Evolutionary conservation across 1,140 invertebrate species (phyloP).

Genomic region (Sinella curviseta): DNA sequence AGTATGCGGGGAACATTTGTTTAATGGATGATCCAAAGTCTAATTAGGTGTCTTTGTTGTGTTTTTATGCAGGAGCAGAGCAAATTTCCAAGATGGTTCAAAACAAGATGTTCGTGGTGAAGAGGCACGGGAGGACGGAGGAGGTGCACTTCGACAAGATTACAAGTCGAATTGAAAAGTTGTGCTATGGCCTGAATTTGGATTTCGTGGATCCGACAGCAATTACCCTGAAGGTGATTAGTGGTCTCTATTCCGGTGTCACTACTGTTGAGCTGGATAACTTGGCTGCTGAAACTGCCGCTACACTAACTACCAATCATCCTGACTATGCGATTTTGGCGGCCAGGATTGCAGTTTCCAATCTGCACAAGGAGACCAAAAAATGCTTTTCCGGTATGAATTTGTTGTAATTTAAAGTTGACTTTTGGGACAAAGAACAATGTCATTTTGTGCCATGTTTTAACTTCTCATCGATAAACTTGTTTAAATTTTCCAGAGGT

Average conservation of each 20-base stretch:
- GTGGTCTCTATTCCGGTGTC: slow-evolving; percentile 90
- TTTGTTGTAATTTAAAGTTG: slow-evolving; percentile 31
- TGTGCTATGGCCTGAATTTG: slow-evolving; percentile 93
- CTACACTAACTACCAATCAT: slow-evolving; percentile 93
- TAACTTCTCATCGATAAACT: not conserved
- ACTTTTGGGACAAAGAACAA: too few relatives aligned
- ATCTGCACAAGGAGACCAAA: slow-evolving; percentile 95
- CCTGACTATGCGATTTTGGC: slow-evolving; percentile 96
- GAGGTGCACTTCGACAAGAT: slow-evolving; percentile 97
- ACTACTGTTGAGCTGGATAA: slow-evolving; percentile 96
- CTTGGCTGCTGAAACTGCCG: slow-evolving; percentile 93
- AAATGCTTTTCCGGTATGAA: slow-evolving; percentile 79
- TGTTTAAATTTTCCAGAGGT: slow-evolving; percentile 71
- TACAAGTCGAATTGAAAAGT: slow-evolving; percentile 88
- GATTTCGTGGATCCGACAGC: slow-evolving; percentile 90
- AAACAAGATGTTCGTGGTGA: slow-evolving; percentile 57
- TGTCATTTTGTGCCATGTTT: not conserved
- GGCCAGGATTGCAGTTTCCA: slow-evolving; percentile 92
- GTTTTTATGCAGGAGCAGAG: too few relatives aligned
- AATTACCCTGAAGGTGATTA: slow-evolving; percentile 86
- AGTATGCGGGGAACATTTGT: too few relatives aligned
- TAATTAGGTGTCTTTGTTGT: too few relatives aligned
- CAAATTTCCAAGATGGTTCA: slow-evolving; percentile 7
- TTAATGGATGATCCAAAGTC: too few relatives aligned
- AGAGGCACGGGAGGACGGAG: slow-evolving; percentile 81